These are phyloP conservation scores for Axis porcinus DNA, from an alignment of 2,113 vertebrate genomes.

Conservation along the genomic window DNA sequence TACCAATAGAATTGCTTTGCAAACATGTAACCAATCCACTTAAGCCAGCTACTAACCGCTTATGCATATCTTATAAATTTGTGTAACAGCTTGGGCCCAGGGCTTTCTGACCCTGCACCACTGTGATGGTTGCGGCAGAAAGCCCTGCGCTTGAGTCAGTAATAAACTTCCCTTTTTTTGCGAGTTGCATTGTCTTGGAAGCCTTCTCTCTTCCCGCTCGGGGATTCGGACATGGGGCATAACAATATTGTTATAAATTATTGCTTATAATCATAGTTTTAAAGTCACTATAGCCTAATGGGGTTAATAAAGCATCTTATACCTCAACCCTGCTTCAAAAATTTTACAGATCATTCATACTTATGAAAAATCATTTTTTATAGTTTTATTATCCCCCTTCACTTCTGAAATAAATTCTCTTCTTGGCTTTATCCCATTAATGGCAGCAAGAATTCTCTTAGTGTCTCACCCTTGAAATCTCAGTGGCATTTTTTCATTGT, in stretches of 20 bases:
- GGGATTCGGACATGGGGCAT: too few species aligned
- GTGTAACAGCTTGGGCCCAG: too few species aligned
- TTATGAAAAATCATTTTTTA: neutral
- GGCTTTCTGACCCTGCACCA: too few species aligned
- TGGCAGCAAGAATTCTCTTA: neutral
- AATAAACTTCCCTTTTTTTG: too few species aligned
- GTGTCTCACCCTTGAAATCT: neutral
- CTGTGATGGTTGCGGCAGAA: too few species aligned
- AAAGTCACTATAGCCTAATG: neutral
- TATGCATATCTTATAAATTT: too few species aligned
- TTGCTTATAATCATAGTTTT: neutral
- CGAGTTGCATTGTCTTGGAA: too few species aligned
- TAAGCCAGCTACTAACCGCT: too few species aligned
- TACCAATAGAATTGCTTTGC: too few species aligned
- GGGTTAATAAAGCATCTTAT: neutral
- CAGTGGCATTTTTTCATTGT: neutral
- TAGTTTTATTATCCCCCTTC: neutral
- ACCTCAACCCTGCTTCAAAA: neutral
- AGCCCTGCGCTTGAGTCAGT: too few species aligned
- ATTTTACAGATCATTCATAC: neutral
- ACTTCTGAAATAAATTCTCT: neutral
- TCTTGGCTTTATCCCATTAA: neutral
- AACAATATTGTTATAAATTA: neutral
- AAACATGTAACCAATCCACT: too few species aligned
- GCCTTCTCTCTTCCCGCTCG: too few species aligned